Base-by-base conservation (phyloP, 2,113 vertebrate genomes). In the Pavo muticus region DNA sequence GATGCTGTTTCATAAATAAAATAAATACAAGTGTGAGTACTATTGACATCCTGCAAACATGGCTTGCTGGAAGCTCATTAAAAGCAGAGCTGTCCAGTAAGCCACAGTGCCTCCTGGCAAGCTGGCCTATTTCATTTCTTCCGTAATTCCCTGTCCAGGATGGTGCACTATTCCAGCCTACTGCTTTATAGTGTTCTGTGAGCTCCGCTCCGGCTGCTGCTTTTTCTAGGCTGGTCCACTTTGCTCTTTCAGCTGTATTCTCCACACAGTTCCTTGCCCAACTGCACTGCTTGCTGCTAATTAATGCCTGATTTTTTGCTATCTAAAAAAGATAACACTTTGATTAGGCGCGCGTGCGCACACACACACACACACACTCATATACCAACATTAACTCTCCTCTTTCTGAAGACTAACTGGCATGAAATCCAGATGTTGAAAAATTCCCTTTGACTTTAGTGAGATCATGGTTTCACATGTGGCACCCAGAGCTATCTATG, bases 261-360 rank as follows among this genome's bases (percentile, higher is more conserved):
- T 76, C 81, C 77, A 74, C 60, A 90, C 67, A 80, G 77, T 74
- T 94, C 84, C 32, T 50, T 85, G 78, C 93, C 73, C 87, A 89
- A 75, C 48, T 93, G 61, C 17, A 13, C 52, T 5, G 27, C 71
- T 95, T 59, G 13, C 84, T 89, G 78, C 85, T 97, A 90, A 97
- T 96, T 96, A 93, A 93, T 87, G 76, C 81, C 87, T 95, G 82
- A 54, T 27, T 73, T 89, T 77, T 91, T 94, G 50, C 79, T 80
- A 45, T 85, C 50, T 59, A 67, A 94, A 95, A 88, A 67, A 76
- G 78, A 68, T 88, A 92, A 52, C 64, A 29, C 70, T 93, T 84
- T 80, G 74, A 89, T 90, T 95, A 87, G 56, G 40, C 18, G 25
- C 24, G 82, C 24, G 18, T 39, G 72, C 48, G 23, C 24, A 27